Evolutionary conservation across 2,113 vertebrate species (phyloP).

Genomic region (Drymodes brunneopygia): DNA sequence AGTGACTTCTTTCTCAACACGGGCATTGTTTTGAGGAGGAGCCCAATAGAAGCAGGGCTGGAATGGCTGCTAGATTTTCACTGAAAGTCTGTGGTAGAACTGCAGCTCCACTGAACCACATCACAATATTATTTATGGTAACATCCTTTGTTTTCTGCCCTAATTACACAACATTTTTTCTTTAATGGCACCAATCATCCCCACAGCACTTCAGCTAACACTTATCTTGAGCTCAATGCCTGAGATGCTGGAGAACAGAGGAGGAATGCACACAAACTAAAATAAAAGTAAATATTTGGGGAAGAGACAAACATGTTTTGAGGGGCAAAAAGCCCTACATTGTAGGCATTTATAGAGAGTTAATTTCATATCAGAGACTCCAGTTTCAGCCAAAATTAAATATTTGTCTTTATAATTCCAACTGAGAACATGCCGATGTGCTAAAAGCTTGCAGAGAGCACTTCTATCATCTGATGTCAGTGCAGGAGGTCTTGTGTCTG

Average conservation of each 20-base stretch:
- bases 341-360: not conserved
- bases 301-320: not conserved
- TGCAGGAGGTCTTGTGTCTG: not conserved
- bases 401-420: conserved; percentile 6
- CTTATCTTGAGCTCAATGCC: not conserved
- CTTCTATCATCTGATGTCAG: not conserved
- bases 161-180: not conserved
- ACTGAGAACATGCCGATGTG: not conserved
- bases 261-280: not conserved
- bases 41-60: not conserved
- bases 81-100: not conserved
- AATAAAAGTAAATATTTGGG: conserved; percentile 28
- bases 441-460: not conserved
- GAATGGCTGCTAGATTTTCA: not conserved
- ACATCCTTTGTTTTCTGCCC: not conserved
- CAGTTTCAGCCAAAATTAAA: not conserved
- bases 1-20: not conserved
- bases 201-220: not conserved
- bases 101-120: not conserved
- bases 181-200: not conserved
- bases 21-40: not conserved
- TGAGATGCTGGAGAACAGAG: not conserved
- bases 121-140: not conserved
- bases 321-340: not conserved
- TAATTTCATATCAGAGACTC: not conserved